phyloP scores from a whole-genome alignment of 2,888 invertebrate species.

The Drosophila helvetica region DNA sequence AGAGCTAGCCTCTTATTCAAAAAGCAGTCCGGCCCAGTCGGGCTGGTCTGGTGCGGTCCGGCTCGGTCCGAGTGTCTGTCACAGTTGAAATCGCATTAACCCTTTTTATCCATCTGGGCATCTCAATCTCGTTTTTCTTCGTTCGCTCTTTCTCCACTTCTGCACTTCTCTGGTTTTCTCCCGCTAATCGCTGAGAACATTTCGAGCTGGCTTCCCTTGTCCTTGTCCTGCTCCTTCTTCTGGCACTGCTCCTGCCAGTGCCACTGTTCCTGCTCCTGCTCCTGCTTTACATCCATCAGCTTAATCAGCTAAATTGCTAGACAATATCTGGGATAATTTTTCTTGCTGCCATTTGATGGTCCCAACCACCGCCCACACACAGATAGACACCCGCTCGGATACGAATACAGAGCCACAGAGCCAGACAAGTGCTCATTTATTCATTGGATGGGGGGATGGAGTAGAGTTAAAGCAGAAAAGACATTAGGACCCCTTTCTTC shows the following conservation, averaged over 20 bases:
- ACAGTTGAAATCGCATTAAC: slow-evolving; percentile 76
- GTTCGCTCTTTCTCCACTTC: slow-evolving; percentile 48
- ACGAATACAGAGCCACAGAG: slow-evolving; percentile 15
- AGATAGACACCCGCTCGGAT: slow-evolving; percentile 15
- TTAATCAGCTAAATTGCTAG: slow-evolving; percentile 80
- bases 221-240: slow-evolving; percentile 31
- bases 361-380: slow-evolving; percentile 30
- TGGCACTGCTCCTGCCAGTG: slow-evolving; percentile 12
- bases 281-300: slow-evolving; percentile 78
- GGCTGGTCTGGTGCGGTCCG: too few species aligned
- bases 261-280: slow-evolving; percentile 35
- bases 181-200: slow-evolving; percentile 68
- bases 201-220: slow-evolving; percentile 41
- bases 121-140: slow-evolving; percentile 47
- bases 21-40: background rate
- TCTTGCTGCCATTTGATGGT: slow-evolving; percentile 73
- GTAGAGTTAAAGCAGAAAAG: slow-evolving; percentile 60
- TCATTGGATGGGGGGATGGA: slow-evolving; percentile 51
- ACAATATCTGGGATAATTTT: slow-evolving; percentile 79
- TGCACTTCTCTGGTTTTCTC: slow-evolving; percentile 14
- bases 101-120: slow-evolving; percentile 61
- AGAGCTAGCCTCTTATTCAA: background rate
- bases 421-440: slow-evolving; percentile 77
- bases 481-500: slow-evolving; percentile 62
- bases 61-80: slow-evolving; percentile 45